Conservation (phyloP, 2,797 vertebrate genomes). For the Coendou prehensilis region DNA sequence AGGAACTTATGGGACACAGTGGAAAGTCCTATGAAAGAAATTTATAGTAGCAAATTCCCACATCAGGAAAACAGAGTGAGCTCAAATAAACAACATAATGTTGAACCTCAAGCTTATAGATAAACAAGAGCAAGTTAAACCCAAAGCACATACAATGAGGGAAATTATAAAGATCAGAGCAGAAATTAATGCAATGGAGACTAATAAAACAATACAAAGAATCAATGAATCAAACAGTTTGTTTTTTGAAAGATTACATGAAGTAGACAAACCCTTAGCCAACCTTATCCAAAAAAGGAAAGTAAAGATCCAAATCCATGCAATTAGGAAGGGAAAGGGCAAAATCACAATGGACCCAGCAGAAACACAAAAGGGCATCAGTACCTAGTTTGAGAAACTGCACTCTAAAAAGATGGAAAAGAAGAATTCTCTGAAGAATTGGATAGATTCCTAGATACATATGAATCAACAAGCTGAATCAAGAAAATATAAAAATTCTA, state of each 20-base stretch:
- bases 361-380: neutral
- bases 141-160: neutral
- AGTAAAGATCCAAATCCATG: neutral
- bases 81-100: neutral
- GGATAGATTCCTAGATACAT: neutral
- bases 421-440: neutral
- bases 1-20: neutral
- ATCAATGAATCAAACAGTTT: neutral
- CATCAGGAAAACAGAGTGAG: neutral
- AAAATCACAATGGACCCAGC: neutral
- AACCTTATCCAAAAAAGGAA: neutral
- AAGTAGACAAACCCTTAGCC: neutral
- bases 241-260: neutral
- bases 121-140: neutral
- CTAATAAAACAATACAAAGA: neutral
- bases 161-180: neutral
- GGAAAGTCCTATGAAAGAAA: neutral
- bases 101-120: neutral
- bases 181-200: neutral
- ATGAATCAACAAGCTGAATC: neutral
- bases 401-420: neutral
- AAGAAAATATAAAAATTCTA: neutral
- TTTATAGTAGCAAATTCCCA: neutral
- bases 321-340: neutral
- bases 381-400: neutral